Percentiles rank a stretch among this genome's conserved stretches.
Evolutionary conservation across 2,888 invertebrate species (phyloP).

Genomic region (Pandemis corylana): DNA sequence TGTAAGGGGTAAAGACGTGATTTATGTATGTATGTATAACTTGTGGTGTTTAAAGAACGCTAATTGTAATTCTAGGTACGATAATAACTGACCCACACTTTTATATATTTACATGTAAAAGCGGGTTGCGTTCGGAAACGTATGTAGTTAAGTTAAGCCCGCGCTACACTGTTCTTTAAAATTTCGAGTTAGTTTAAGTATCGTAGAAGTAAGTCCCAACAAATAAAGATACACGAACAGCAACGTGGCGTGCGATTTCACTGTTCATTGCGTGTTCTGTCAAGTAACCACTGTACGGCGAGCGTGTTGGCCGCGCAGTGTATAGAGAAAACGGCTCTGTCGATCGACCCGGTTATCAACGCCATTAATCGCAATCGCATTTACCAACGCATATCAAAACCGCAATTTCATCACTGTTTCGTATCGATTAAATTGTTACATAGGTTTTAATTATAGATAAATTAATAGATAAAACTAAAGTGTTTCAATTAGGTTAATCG

Average conservation of each 20-base stretch:
- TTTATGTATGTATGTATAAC: too few species aligned
- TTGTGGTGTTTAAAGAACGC: too few species aligned
- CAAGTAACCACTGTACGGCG: too few species aligned
- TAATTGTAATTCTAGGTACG: too few species aligned
- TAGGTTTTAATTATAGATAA: conserved; percentile 66
- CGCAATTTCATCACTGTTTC: conserved; percentile 67
- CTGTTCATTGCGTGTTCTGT: too few species aligned
- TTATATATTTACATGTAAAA: too few species aligned
- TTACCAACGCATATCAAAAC: conserved; percentile 51
- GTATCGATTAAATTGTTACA: conserved; percentile 72
- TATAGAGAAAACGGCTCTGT: neutral
- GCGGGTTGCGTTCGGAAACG: too few species aligned
- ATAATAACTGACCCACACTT: too few species aligned
- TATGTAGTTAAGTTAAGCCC: too few species aligned
- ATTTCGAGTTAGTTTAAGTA: neutral
- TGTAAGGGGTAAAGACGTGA: too few species aligned
- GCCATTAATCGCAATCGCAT: conserved; percentile 62
- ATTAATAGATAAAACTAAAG: conserved; percentile 32
- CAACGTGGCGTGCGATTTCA: conserved; percentile 11
- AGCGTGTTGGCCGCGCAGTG: too few species aligned
- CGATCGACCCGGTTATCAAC: conserved; percentile 58
- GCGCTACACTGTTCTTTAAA: too few species aligned
- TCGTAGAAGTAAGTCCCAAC: conserved; percentile 25
- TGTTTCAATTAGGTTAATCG: conserved; percentile 48
- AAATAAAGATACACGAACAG: conserved; percentile 51